Evolutionary conservation across 2,797 vertebrate genomes (phyloP).

Genomic region (Pampus argenteus): DNA sequence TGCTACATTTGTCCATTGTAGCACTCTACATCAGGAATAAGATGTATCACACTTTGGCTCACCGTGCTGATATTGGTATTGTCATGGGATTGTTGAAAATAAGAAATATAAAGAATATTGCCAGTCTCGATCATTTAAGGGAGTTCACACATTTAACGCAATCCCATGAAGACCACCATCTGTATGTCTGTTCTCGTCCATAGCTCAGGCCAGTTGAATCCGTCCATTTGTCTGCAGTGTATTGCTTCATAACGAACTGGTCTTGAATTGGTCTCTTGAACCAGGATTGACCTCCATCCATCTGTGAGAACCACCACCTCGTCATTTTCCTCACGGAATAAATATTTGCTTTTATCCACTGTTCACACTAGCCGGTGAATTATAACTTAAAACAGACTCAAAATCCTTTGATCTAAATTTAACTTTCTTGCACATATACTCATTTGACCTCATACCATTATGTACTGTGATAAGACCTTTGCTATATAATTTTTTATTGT

Average conservation of each 20-base stretch:
- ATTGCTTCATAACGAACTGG: neutral
- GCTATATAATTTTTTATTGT: neutral
- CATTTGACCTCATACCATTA: slow-evolving; percentile 6
- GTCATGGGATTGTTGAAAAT: too few species aligned
- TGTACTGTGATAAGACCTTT: slow-evolving; percentile 30
- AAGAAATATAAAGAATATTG: too few species aligned
- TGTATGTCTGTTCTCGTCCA: neutral
- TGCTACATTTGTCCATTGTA: neutral
- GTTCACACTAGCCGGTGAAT: slow-evolving; percentile 4
- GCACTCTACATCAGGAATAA: too few species aligned
- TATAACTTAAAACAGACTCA: neutral
- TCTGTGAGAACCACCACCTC: slow-evolving; percentile 34
- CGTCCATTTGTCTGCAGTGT: neutral
- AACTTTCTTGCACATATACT: slow-evolving; percentile 1
- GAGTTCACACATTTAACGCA: too few species aligned
- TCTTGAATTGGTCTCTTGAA: neutral
- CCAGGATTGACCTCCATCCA: neutral
- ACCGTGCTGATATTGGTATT: too few species aligned
- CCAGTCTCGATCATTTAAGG: too few species aligned
- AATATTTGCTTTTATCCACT: neutral
- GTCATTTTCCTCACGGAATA: slow-evolving; percentile 15
- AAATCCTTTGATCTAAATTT: neutral
- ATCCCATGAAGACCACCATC: neutral
- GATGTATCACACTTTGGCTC: too few species aligned
- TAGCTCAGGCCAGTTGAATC: neutral